Evolutionary conservation across 2,888 invertebrate genomes (phyloP), one percentile per base, ranked within the genome.

Genomic region (Aspidapion aeneum): DNA sequence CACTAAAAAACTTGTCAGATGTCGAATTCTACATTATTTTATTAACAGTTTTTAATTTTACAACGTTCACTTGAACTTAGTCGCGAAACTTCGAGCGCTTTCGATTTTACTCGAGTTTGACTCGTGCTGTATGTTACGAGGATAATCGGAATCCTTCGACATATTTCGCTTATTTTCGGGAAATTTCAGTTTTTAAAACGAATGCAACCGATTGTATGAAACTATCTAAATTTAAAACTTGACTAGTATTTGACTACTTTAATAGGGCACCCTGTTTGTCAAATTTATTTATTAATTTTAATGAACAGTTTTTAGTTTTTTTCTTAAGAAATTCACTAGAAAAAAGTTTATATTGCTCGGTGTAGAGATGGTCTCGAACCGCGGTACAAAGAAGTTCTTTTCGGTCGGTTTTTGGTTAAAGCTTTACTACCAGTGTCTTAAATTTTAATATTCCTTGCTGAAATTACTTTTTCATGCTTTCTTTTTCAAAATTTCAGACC

Each of bases 1-100:
- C 75, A 77, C 77, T 75, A 75, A 75, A 73, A 74, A 75, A 77
- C 75, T 74, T 72, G 74, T 74, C 74, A 75, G 75, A 77, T 73
- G 69, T 68, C 65, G 61, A 63, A 68, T 55, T 63, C 63, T 60
- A 63, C 63, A 63, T 50, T 62, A 12, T 35, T 35, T 35, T 35
- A 35, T 7, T 7, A 35, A 35, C 3, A 35, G 35, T 35, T 35
- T 35, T 3, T 12, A 12, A 12, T 12, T 3, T 35, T 35, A 35
- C 3, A 35, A 35, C 35, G 35, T 35, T 7, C 12, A 35, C 12
- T 35, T 35, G 3, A 35, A 35, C 35, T 12, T 3, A 3, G 5
- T 35, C 35, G 35, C 5, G 35, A 35, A 35, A 3, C 12, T 3
- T 35, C 35, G 35, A 35, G 35, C 35, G 35, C 12, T 35, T 35